Evolutionary conservation across 2,797 vertebrate genomes (phyloP), one percentile per base, ranked within the genome.

Genomic region (Rhinophrynus dorsalis): DNA sequence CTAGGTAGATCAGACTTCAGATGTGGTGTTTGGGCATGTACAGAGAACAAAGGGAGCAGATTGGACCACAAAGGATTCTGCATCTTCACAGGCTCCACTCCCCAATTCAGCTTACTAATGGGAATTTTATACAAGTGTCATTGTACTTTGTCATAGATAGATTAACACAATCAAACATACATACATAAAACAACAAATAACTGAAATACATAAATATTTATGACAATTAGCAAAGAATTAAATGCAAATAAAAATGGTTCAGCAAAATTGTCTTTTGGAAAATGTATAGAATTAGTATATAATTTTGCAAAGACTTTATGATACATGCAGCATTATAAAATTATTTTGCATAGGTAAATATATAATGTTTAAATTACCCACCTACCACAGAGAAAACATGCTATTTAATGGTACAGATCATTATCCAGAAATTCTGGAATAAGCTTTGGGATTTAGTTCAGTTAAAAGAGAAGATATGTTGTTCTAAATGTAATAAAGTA

Each of bases 181-280:
- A n/a, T n/a, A n/a, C n/a, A n/a, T n/a, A n/a, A 83, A 89, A 83
- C 47, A 68, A 68, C 50, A 54, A 51, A 48, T 64, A 65, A 78
- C 84, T 84, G 76, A 87, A 68, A 63, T 48, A 63, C 75, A 80
- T 82, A 85, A 87, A 85, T 88, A 87, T 85, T 82, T 75, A 87
- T 81, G 74, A 60, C 62, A 80, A 83, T 84, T 87, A 86, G 75
- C 66, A 79, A 79, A 71, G 75, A 84, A 84, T 88, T 86, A 87
- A 85, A 84, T 79, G 76, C 74, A 76, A 68, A 63, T 70, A 81
- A 86, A 75, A 84, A 83, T 78, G 78, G 69, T 77, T 79, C 76
- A 83, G 76, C 69, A 79, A 69, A 81, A 83, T 78, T 79, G 75
- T 71, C 79, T 54, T 83, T 84, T 79, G 47, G 62, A 82, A 80